Base-by-base conservation (phyloP, 2,113 vertebrate genomes). In the Marcusenius ussheri region DNA sequence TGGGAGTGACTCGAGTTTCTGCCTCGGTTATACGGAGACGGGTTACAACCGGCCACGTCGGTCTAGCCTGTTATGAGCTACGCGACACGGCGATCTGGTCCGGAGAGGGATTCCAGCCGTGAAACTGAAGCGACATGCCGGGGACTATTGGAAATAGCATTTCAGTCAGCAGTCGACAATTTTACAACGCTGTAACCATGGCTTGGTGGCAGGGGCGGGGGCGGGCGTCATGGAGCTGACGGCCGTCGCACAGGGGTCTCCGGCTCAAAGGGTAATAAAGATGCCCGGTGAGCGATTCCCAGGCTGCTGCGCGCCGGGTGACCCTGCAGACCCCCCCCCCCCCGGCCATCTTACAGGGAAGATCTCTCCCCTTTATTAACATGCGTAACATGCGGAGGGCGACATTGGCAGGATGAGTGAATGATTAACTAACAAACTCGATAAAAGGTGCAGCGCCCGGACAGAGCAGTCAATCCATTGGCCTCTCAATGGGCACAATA, bases 1-100 rank as follows among this genome's bases (percentile, higher is more conserved):
- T 31, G 17, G 35, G 47, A 87, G 62, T 17, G 2, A 51, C 35
- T 21, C 47, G 11, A 84, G 31, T 74, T 87, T 83, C 24, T 58
- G 15, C 24, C n/a, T 58, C 58, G 74, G 87, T 90, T 88, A 88
- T 88, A 74, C 70, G 46, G 42, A 80, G 89, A 85, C 47, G 31
- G 49, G 62, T 83, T 70, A 74, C 83, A 87, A 53, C 56, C 50
- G 46, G 11, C 62, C 45, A 31, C 35, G 7, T 88, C 31, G 49
- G 89, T 62, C 62, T 46, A 17, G 84, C 58, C 66, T 62, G 24
- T 62, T 19, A 87, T 46, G 66, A 24, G 35, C 87, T 87, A 88
- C 21, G 19, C 86, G 86, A 90, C 47, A n/a, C 10, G 11, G 42
- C 58, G 66, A 58, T 86, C 46, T 15, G 56, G 46, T 70, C 83